Conservation (phyloP, 2,888 invertebrate genomes). For the Eupithecia subumbrata region DNA sequence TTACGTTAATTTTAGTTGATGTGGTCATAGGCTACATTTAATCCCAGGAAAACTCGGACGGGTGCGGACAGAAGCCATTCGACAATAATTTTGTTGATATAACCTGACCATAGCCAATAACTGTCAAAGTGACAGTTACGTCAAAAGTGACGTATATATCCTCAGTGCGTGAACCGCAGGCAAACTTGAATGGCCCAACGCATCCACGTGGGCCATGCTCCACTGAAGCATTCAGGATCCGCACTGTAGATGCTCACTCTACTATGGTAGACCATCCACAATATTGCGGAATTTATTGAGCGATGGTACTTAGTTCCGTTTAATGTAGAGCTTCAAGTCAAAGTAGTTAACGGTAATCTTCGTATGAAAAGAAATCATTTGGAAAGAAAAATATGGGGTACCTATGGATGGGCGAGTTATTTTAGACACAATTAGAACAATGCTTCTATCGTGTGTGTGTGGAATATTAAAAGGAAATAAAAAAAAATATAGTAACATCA, state of each 20-base stretch:
- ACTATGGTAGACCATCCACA: slow-evolving; percentile 5
- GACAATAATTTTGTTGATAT: neutral
- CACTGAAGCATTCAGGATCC: slow-evolving; percentile 44
- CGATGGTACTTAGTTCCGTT: neutral
- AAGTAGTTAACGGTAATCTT: neutral
- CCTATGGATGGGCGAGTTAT: neutral
- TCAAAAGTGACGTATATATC: slow-evolving; percentile 6
- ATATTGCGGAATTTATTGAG: neutral
- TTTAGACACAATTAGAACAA: no score
- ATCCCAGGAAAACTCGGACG: no score
- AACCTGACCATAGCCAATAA: neutral
- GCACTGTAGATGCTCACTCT: slow-evolving; percentile 7
- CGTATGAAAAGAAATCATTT: neutral
- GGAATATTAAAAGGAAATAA: neutral
- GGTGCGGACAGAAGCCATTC: no score
- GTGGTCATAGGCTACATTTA: no score
- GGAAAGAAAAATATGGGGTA: no score
- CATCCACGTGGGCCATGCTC: slow-evolving; percentile 53
- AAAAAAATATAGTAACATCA: no score
- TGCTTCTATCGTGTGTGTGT: neutral
- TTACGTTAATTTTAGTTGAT: no score
- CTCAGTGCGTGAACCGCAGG: neutral
- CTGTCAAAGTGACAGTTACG: slow-evolving; percentile 22
- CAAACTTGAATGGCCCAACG: slow-evolving; percentile 43
- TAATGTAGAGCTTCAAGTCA: neutral